A percentile compares a stretch with the other conserved stretches of the same genome.
These are phyloP conservation scores for Aethes cnicana DNA, from an alignment of 2,888 invertebrate genomes.

Conservation along the genomic window DNA sequence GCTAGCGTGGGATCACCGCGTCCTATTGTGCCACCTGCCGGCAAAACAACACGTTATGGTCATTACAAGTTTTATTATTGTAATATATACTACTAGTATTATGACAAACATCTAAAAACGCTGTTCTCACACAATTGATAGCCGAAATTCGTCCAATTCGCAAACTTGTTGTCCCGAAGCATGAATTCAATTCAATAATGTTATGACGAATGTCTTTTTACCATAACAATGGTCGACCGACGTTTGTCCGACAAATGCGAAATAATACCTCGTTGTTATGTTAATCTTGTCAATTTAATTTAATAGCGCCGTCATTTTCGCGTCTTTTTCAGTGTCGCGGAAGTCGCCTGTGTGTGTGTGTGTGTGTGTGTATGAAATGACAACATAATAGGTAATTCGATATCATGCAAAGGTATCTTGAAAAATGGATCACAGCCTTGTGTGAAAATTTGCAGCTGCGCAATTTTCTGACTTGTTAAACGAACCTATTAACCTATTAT, in stretches of 20 bases:
- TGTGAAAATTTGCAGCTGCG: constrained; percentile 53
- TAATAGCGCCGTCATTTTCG: constrained; percentile 41
- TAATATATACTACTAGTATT: constrained; percentile 16
- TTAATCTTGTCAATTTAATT: constrained; percentile 55
- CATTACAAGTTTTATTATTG: constrained; percentile 22
- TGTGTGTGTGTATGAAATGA: too few species aligned
- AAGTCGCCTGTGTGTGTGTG: constrained; percentile 25
- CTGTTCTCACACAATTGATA: constrained; percentile 38
- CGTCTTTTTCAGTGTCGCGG: constrained; percentile 40
- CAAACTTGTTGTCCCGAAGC: constrained; percentile 42
- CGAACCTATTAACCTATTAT: constrained; percentile 32
- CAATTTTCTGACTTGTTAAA: constrained; percentile 22
- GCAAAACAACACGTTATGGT: constrained; percentile 32
- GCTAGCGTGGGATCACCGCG: constrained; percentile 53
- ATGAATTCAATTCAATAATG: constrained; percentile 49
- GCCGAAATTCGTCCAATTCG: constrained; percentile 45
- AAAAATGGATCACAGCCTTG: constrained; percentile 35
- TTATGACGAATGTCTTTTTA: constrained; percentile 62
- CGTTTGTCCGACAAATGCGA: constrained; percentile 54
- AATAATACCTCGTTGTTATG: constrained; percentile 59
- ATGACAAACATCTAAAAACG: background rate
- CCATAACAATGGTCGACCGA: constrained; percentile 61
- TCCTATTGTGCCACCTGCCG: constrained; percentile 51
- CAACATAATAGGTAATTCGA: too few species aligned
- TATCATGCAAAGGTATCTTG: constrained; percentile 12